Evolutionary conservation across 2,113 vertebrate species (phyloP).

Genomic region (Ursus arctos): DNA sequence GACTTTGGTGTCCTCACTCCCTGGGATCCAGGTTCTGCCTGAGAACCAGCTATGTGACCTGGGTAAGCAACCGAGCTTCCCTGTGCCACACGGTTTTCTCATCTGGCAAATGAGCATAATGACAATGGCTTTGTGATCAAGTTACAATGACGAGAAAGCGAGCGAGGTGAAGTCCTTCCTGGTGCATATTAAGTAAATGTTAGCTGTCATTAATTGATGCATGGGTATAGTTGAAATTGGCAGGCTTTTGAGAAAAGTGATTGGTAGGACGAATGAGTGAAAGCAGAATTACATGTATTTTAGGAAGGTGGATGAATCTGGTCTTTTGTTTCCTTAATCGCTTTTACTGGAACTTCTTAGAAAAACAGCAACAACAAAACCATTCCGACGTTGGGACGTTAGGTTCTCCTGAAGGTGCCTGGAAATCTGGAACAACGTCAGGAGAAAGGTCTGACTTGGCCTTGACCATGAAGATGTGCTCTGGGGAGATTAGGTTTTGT

Average conservation of each 20-base stretch:
- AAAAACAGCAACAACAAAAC: neutral
- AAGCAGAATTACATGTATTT: conserved; percentile 13
- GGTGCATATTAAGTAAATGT: neutral
- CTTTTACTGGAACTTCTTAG: neutral
- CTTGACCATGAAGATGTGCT: neutral
- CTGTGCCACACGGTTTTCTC: neutral
- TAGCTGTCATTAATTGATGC: neutral
- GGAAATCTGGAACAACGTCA: neutral
- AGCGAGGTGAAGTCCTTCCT: neutral
- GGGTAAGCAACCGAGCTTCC: neutral
- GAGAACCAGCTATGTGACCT: neutral
- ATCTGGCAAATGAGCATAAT: neutral
- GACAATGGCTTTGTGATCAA: neutral
- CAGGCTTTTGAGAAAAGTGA: neutral
- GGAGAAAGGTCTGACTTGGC: neutral
- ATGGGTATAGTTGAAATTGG: neutral
- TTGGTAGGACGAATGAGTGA: neutral
- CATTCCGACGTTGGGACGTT: neutral
- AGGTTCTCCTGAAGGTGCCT: neutral
- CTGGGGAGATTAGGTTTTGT: neutral
- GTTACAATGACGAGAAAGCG: neutral
- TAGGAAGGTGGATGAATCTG: conserved; percentile 9
- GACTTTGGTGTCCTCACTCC: neutral
- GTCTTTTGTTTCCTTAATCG: neutral
- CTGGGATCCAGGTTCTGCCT: neutral